phyloP scores from a whole-genome alignment of 2,113 vertebrate genomes.

The Cricetomys ansorgei region DNA sequence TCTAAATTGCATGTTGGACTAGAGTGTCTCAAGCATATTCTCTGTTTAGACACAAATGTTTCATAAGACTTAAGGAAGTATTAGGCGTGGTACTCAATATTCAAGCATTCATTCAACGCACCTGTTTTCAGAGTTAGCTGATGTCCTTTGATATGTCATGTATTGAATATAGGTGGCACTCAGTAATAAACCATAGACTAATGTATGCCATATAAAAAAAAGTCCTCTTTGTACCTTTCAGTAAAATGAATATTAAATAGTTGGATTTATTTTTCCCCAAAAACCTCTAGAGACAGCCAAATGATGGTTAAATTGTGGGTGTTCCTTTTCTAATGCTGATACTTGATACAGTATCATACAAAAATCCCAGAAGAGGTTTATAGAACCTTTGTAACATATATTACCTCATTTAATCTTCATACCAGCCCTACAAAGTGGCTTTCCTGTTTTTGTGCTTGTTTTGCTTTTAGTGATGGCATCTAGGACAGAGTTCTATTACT shows the following conservation, averaged over 20 bases:
- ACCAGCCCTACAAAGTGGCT: background rate
- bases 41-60: slow-evolving; percentile 85
- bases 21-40: slow-evolving; percentile 84
- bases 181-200: slow-evolving; percentile 28
- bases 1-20: slow-evolving; percentile 85
- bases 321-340: slow-evolving; percentile 30
- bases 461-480: background rate
- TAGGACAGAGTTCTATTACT: background rate
- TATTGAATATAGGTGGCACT: background rate
- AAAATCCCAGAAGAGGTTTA: slow-evolving; percentile 49
- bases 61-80: slow-evolving; percentile 81
- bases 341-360: slow-evolving; percentile 19
- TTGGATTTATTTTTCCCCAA: slow-evolving; percentile 50
- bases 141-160: background rate
- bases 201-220: background rate
- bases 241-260: slow-evolving; percentile 56
- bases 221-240: background rate
- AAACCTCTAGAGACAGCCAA: slow-evolving; percentile 32
- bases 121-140: slow-evolving; percentile 49
- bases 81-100: slow-evolving; percentile 17
- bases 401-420: slow-evolving; percentile 36
- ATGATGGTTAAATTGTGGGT: slow-evolving; percentile 39
- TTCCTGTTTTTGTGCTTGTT: background rate
- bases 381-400: background rate
- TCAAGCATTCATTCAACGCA: slow-evolving; percentile 53